These are phyloP conservation scores for Chloroceryle aenea DNA, from an alignment of 2,113 vertebrate species.

Conservation along the genomic window DNA sequence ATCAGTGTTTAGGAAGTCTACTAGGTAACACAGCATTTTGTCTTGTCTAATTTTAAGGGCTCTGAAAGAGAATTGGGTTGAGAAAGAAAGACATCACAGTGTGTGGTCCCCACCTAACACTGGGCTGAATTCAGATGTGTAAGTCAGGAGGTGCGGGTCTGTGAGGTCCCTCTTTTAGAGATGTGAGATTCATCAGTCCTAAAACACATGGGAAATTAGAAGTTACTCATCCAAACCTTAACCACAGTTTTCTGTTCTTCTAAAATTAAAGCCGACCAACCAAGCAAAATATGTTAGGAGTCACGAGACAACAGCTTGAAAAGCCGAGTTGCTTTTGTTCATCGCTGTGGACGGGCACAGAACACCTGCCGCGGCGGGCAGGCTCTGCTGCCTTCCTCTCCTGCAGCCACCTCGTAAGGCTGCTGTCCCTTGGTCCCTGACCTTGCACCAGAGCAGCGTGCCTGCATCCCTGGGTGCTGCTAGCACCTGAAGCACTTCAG, in stretches of 20 bases:
- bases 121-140: neutral
- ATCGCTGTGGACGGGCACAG: rapidly evolving
- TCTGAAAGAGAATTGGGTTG: neutral
- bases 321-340: neutral
- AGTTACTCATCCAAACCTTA: neutral
- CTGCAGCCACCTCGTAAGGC: neutral
- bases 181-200: neutral
- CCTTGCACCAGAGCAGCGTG: neutral
- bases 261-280: neutral
- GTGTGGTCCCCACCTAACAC: neutral
- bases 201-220: neutral
- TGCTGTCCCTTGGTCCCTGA: neutral
- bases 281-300: neutral
- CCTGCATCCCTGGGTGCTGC: neutral
- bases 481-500: neutral
- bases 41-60: neutral
- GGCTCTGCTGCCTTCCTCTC: neutral
- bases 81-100: neutral
- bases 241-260: neutral
- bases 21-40: neutral
- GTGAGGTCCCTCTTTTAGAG: neutral
- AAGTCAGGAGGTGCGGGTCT: neutral
- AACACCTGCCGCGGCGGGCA: neutral
- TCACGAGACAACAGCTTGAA: neutral
- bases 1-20: neutral